These are phyloP conservation scores for Lepeophtheirus salmonis DNA, from an alignment of 1,140 invertebrate species.

Conservation along the genomic window DNA sequence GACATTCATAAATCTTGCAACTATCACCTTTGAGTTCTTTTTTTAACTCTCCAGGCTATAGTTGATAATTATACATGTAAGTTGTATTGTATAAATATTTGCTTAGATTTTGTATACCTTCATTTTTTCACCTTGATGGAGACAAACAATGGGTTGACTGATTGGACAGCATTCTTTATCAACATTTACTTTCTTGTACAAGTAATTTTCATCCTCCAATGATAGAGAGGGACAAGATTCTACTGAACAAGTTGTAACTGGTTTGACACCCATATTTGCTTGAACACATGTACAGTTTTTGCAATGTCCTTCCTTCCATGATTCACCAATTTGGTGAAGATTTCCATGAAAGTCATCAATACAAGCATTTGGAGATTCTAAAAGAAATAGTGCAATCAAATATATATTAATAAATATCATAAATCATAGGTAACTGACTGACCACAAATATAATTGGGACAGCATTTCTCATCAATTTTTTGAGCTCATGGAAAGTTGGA, in stretches of 20 bases:
- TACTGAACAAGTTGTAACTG: neutral
- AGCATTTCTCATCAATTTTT: neutral
- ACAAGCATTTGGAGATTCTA: neutral
- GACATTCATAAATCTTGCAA: neutral
- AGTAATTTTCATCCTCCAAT: neutral
- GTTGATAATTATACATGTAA: no score
- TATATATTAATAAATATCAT: no score
- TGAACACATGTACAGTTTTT: neutral
- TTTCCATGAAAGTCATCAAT: neutral
- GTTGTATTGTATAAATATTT: no score
- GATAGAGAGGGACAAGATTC: neutral
- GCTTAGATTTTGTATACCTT: no score
- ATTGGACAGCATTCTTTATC: neutral
- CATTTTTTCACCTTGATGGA: neutral
- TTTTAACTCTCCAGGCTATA: neutral
- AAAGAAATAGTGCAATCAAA: no score
- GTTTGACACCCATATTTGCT: neutral
- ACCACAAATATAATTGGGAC: neutral
- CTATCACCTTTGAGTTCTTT: neutral
- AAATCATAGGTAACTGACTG: neutral
- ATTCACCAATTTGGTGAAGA: neutral
- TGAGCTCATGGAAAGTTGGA: neutral
- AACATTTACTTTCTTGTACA: neutral
- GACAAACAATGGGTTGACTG: neutral
- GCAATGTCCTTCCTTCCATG: neutral